Evolutionary conservation across 2,888 invertebrate genomes (phyloP).

Genomic region (Phortica okadai): DNA sequence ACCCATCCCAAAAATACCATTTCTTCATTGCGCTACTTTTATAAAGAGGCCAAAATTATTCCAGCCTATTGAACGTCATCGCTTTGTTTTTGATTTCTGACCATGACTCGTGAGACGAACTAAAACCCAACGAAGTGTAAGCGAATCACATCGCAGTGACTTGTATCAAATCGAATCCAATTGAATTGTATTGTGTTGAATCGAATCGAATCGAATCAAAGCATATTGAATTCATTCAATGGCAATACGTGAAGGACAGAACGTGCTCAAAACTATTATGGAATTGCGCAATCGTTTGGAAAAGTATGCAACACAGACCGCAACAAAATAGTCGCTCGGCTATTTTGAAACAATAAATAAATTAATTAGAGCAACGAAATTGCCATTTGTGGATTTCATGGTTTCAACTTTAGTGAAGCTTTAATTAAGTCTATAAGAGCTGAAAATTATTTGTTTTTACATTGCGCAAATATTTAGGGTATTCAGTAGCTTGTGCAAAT

Average conservation of each 20-base stretch:
- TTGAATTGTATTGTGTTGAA: neutral
- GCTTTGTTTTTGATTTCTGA: slow-evolving; percentile 58
- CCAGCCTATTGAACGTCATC: slow-evolving; percentile 59
- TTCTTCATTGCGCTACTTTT: neutral
- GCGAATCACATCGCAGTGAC: neutral
- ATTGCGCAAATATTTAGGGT: too few species aligned
- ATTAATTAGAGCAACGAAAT: neutral
- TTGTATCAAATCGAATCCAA: neutral
- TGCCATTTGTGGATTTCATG: too few species aligned
- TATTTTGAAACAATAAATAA: neutral
- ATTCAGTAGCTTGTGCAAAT: too few species aligned
- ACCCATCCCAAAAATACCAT: neutral
- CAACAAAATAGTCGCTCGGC: neutral
- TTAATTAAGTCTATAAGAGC: too few species aligned
- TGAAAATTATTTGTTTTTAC: too few species aligned
- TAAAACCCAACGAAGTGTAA: neutral
- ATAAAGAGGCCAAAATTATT: slow-evolving; percentile 51
- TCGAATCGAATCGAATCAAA: slow-evolving; percentile 17
- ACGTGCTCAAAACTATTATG: slow-evolving; percentile 38
- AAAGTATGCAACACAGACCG: slow-evolving; percentile 21
- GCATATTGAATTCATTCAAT: neutral
- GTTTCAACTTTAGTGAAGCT: too few species aligned
- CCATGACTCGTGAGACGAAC: slow-evolving; percentile 43
- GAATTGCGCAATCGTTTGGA: slow-evolving; percentile 56
- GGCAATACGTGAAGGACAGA: slow-evolving; percentile 7